Conservation (phyloP, 2,888 invertebrate genomes). For the Parnassius orleans region DNA sequence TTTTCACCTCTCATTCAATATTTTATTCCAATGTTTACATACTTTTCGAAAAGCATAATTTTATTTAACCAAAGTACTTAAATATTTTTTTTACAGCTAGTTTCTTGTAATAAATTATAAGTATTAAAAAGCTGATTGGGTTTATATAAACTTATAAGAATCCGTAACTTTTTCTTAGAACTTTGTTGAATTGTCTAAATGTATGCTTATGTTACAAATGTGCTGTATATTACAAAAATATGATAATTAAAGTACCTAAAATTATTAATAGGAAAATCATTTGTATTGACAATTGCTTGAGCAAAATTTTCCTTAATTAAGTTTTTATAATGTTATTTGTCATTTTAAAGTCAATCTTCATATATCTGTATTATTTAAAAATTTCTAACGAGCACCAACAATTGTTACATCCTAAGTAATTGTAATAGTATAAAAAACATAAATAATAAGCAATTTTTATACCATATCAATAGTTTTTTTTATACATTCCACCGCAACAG, state of each 20-base stretch:
- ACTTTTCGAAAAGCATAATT: conserved; percentile 3
- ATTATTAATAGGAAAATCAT: too few species aligned
- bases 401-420: conserved; percentile 9
- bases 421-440: conserved; percentile 15
- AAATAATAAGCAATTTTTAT: conserved; percentile 26
- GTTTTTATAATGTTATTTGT: conserved; percentile 1
- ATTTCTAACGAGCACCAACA: not conserved
- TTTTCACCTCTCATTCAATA: too few species aligned
- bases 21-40: not conserved
- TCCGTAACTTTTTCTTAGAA: too few species aligned
- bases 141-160: too few species aligned
- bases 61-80: conserved; percentile 22
- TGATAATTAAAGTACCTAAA: too few species aligned
- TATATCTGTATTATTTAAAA: too few species aligned
- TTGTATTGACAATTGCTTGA: too few species aligned
- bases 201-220: too few species aligned
- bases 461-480: conserved; percentile 23
- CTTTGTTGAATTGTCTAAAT: too few species aligned
- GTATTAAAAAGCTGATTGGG: not conserved
- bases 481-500: conserved; percentile 25
- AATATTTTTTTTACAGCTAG: conserved; percentile 2
- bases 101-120: conserved; percentile 1
- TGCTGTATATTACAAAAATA: too few species aligned
- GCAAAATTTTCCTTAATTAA: too few species aligned
- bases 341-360: too few species aligned